These are phyloP conservation scores for Sciurus vulgaris DNA, from an alignment of 2,797 vertebrate genomes.

Conservation along the genomic window DNA sequence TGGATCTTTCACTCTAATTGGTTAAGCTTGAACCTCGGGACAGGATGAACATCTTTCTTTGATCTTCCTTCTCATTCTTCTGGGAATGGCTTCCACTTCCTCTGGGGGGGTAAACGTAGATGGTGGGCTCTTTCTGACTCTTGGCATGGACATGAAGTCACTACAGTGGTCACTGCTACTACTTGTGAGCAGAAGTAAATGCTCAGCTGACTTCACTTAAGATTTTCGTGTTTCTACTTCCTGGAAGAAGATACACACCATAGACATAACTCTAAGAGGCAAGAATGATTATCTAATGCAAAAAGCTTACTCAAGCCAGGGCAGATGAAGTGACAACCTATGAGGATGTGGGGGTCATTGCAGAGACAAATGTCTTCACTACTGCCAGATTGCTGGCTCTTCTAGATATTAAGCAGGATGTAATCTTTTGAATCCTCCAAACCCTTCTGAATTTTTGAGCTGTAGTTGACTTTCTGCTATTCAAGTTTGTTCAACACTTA, in stretches of 20 bases:
- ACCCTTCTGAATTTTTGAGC: constrained; percentile 1
- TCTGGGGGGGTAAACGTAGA: not conserved
- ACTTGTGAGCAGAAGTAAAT: not conserved
- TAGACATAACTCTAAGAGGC: not conserved
- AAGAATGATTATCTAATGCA: not conserved
- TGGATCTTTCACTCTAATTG: not conserved
- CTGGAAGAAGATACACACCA: not conserved
- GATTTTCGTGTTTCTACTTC: not conserved
- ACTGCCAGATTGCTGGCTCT: too few species aligned
- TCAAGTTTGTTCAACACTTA: not conserved
- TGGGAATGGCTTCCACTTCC: not conserved
- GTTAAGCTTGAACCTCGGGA: not conserved
- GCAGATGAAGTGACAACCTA: not conserved
- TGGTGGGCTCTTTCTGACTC: not conserved
- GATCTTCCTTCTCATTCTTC: not conserved
- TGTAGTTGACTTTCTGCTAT: not conserved
- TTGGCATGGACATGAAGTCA: not conserved
- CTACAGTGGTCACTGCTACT: not conserved
- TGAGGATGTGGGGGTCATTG: too few species aligned
- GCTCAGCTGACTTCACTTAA: not conserved
- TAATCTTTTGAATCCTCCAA: not conserved
- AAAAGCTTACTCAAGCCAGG: not conserved
- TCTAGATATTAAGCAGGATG: not conserved
- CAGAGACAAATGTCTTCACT: not conserved
- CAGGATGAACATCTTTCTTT: not conserved